Evolutionary conservation across 2,888 invertebrate species (phyloP).

Genomic region (Oscheius onirici): DNA sequence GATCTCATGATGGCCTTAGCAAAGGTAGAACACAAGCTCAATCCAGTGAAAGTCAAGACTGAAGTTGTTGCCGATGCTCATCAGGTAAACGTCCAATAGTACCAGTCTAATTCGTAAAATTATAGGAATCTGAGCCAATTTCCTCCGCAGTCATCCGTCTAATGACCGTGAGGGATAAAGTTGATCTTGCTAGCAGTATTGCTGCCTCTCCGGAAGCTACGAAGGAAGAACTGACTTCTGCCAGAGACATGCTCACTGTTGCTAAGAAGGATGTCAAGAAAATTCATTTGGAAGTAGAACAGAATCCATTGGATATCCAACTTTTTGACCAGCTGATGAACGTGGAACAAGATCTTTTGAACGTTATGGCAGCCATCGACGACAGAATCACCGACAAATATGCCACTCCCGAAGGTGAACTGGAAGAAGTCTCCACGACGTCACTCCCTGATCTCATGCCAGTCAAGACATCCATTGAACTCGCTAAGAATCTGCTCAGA

Average conservation of each 20-base stretch:
- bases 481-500: constrained; percentile 33
- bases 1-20: constrained; percentile 3
- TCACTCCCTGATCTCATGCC: constrained; percentile 21
- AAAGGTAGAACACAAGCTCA: constrained; percentile 14
- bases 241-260: not conserved
- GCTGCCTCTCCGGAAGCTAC: constrained; percentile 1
- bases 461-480: constrained; percentile 11
- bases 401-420: constrained; percentile 18
- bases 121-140: not conserved
- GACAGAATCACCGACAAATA: constrained; percentile 18
- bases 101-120: not conserved
- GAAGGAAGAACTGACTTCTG: not conserved
- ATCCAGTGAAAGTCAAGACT: not conserved
- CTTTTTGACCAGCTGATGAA: constrained; percentile 14
- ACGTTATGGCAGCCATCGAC: constrained; percentile 15
- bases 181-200: constrained; percentile 16
- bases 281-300: too few relatives aligned
- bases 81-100: constrained; percentile 1
- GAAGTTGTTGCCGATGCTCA: not conserved
- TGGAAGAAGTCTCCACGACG: constrained; percentile 21
- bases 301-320: not conserved
- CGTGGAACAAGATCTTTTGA: constrained; percentile 16
- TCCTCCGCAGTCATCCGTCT: not conserved
- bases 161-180: not conserved
- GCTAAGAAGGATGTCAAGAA: too few relatives aligned